Percentiles rank a stretch among this genome's conserved stretches.
Evolutionary conservation across 2,113 vertebrate species (phyloP).

Genomic region (Carettochelys insculpta): DNA sequence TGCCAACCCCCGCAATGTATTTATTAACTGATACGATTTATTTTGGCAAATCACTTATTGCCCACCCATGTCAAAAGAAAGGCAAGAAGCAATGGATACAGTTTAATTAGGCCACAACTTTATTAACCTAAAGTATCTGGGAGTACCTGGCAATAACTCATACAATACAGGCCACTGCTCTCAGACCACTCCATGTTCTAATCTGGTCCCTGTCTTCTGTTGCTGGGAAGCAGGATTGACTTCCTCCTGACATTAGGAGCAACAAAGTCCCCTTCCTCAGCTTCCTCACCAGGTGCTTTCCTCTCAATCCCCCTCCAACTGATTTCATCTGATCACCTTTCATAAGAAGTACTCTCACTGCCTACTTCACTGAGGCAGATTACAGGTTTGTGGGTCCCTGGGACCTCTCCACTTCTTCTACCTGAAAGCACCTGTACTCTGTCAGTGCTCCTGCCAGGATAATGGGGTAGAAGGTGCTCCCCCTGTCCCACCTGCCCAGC

Average conservation of each 20-base stretch:
- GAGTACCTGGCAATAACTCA: not conserved
- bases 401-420: no score
- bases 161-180: not conserved
- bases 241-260: not conserved
- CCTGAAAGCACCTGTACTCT: no score
- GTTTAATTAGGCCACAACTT: not conserved
- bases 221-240: no score
- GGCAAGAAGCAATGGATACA: not conserved
- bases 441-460: no score
- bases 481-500: no score
- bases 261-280: not conserved
- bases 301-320: not conserved
- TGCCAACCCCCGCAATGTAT: not conserved
- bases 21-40: not conserved
- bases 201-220: not conserved
- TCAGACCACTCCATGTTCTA: not conserved
- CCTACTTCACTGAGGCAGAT: not conserved
- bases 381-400: no score
- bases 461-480: no score
- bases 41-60: fast-evolving
- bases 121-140: not conserved
- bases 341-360: not conserved
- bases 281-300: not conserved
- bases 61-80: not conserved
- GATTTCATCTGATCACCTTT: not conserved